These are phyloP conservation scores for Listronotus bonariensis DNA, from an alignment of 1,140 invertebrate genomes.

Conservation along the genomic window DNA sequence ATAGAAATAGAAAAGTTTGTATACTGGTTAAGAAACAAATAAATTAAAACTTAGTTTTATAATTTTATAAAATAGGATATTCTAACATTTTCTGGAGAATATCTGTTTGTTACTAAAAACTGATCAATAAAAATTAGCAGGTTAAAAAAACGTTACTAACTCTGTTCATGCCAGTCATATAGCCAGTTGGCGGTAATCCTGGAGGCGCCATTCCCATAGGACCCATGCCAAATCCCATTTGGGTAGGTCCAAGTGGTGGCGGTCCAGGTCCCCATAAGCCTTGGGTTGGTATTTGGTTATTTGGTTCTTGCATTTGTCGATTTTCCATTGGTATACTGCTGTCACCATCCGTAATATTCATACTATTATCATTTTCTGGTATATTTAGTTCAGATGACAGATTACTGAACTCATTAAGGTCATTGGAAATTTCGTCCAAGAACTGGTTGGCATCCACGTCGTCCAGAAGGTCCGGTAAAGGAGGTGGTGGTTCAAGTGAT, in stretches of 20 bases:
- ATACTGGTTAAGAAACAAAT: too few species aligned
- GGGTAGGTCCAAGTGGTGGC: slow-evolving; percentile 15
- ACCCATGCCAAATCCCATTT: slow-evolving; percentile 22
- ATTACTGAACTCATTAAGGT: slow-evolving; percentile 34
- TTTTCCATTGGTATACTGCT: background rate
- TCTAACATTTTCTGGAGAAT: background rate
- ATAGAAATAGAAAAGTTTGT: too few species aligned
- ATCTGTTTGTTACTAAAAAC: background rate
- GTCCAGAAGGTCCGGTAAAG: slow-evolving; percentile 47
- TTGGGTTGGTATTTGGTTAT: slow-evolving; percentile 1
- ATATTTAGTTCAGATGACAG: slow-evolving; percentile 22
- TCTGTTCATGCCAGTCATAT: slow-evolving; percentile 11
- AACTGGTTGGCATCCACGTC: slow-evolving; percentile 43
- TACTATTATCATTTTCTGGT: background rate
- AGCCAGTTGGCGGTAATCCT: slow-evolving; percentile 3
- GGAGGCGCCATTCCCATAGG: background rate
- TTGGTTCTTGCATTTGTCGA: too few species aligned
- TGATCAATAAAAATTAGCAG: too few species aligned
- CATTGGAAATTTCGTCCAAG: slow-evolving; percentile 34
- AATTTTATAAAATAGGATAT: too few species aligned
- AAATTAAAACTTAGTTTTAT: too few species aligned
- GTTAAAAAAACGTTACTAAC: slow-evolving; percentile 8
- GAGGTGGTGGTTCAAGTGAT: slow-evolving; percentile 49
- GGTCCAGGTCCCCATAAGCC: slow-evolving; percentile 6
- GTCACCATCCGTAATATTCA: background rate